Conservation (phyloP, 2,113 vertebrate genomes). For the Dipodomys merriami region DNA sequence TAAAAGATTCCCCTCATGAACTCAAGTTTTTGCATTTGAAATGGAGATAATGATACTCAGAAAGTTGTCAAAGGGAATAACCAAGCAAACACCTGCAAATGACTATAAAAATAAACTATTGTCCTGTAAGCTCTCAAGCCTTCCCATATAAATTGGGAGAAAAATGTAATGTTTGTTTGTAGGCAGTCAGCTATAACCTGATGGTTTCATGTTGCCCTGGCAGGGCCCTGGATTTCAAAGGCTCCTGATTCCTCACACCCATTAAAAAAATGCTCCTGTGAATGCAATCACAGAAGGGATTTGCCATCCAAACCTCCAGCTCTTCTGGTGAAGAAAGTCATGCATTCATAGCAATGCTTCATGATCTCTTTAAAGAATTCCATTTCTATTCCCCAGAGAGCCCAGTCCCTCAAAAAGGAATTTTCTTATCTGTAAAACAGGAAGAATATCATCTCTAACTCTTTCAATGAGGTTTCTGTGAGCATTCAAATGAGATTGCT, state of each 20-base stretch:
- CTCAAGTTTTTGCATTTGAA: background rate
- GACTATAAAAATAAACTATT: background rate
- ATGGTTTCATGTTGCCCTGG: background rate
- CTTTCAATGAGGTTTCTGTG: background rate
- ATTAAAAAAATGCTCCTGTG: background rate
- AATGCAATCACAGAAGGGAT: background rate
- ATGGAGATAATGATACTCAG: background rate
- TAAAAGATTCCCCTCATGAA: background rate
- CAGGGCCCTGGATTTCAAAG: background rate
- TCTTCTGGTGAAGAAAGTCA: background rate
- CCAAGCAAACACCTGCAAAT: background rate
- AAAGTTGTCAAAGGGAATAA: background rate
- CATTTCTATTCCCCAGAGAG: background rate
- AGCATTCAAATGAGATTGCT: conserved; percentile 12
- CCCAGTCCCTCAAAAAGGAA: background rate
- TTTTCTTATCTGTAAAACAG: conserved; percentile 12
- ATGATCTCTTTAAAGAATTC: background rate
- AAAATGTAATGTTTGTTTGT: background rate
- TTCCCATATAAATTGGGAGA: background rate
- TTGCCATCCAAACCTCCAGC: background rate
- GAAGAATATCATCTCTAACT: background rate
- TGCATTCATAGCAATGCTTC: background rate
- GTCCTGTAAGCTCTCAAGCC: background rate
- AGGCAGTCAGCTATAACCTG: background rate
- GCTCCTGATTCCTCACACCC: background rate